A percentile compares a stretch with the other conserved stretches of the same genome.
phyloP scores from a whole-genome alignment of 2,797 vertebrate genomes.

The Bucorvus abyssinicus region DNA sequence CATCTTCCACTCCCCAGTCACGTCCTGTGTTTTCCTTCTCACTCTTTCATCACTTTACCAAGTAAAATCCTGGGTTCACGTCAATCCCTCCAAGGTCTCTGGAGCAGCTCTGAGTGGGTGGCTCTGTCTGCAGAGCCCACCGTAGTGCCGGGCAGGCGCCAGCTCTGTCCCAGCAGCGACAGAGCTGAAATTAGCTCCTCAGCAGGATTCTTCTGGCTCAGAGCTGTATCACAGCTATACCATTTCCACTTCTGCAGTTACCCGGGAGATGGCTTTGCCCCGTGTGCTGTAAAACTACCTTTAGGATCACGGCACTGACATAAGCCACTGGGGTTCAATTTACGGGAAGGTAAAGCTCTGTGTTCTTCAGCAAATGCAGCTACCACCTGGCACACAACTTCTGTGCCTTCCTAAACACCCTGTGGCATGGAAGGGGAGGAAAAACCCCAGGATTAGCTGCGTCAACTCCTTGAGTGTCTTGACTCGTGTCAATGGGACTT shows the following conservation, averaged over 20 bases:
- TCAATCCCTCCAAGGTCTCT: neutral
- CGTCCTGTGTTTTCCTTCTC: conserved; percentile 41
- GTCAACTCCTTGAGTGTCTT: neutral
- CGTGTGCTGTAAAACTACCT: neutral
- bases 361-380: neutral
- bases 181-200: neutral
- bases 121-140: neutral
- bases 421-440: neutral
- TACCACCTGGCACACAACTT: neutral
- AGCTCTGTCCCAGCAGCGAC: neutral
- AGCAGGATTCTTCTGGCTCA: neutral
- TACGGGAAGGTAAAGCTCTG: neutral
- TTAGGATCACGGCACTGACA: neutral
- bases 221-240: neutral
- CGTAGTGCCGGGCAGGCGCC: fast-evolving
- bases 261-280: neutral
- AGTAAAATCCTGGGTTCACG: neutral
- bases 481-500: neutral
- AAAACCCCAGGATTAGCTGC: neutral
- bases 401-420: neutral
- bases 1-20: neutral
- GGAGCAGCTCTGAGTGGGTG: neutral
- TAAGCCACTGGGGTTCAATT: neutral
- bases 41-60: neutral
- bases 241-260: neutral